Conservation (phyloP, 1,140 invertebrate genomes). For the Panagrolaimus sp. region DNA sequence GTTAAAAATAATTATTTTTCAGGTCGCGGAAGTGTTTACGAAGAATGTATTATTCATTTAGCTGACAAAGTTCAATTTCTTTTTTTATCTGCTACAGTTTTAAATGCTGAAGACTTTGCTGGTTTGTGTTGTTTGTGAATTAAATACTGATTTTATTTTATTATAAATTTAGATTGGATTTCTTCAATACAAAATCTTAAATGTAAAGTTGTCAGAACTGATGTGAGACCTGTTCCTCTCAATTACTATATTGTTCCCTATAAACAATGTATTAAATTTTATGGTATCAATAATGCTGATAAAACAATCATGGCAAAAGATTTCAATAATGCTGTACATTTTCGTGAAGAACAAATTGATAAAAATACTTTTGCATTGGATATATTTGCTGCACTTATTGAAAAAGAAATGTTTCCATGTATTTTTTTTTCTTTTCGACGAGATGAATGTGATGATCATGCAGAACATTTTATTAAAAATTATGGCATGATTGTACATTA, state of each 20-base stretch:
- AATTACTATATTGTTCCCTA: constrained; percentile 96
- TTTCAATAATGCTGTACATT: no score
- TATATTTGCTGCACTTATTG: constrained; percentile 98
- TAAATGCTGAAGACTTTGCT: constrained; percentile 92
- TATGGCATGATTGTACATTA: no score
- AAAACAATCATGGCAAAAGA: no score
- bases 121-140: constrained; percentile 6
- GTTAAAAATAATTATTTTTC: no score
- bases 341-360: constrained; percentile 72
- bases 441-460: constrained; percentile 94
- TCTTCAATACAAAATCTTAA: constrained; percentile 84
- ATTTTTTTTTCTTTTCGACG: constrained; percentile 99
- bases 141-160: neutral
- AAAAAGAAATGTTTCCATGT: constrained; percentile 89
- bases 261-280: constrained; percentile 84
- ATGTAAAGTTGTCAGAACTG: constrained; percentile 98
- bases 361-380: constrained; percentile 67
- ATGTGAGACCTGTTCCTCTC: constrained; percentile 89
- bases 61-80: constrained; percentile 97
- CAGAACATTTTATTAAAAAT: no score
- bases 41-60: constrained; percentile 95
- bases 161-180: constrained; percentile 75
- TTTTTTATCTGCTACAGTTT: constrained; percentile 97
- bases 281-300: constrained; percentile 74
- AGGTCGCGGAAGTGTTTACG: constrained; percentile 97